phyloP scores from a whole-genome alignment of 2,888 invertebrate genomes.

The Hanleya hanleyi region DNA sequence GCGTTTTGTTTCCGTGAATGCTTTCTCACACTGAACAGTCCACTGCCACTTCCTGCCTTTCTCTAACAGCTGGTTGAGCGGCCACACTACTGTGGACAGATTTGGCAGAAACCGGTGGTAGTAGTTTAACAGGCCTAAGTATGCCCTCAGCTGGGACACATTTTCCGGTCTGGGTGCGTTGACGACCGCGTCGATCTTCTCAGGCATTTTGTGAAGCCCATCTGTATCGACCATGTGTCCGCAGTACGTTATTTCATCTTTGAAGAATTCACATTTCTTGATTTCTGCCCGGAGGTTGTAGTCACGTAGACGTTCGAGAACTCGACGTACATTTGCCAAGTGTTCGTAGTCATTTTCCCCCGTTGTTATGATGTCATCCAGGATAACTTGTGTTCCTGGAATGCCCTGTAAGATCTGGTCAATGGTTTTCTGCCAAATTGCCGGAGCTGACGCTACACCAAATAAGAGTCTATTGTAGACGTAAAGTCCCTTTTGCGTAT shows the following conservation, averaged over 20 bases:
- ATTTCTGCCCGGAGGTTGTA: conserved; percentile 7
- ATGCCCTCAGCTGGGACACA: not conserved
- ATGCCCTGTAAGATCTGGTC: conserved; percentile 32
- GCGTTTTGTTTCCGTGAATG: too few species aligned
- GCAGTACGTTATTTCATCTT: not conserved
- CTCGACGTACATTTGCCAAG: not conserved
- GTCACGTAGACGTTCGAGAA: conserved; percentile 9
- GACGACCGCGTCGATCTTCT: too few species aligned
- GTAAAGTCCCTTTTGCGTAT: too few species aligned
- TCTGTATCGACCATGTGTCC: too few species aligned
- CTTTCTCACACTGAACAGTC: too few species aligned
- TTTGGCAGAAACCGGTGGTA: conserved; percentile 8
- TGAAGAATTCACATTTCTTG: conserved; percentile 14
- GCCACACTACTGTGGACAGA: too few species aligned
- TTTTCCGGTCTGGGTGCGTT: conserved; percentile 8
- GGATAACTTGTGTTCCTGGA: conserved; percentile 4
- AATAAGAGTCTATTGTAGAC: conserved; percentile 35
- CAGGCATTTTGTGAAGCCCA: too few species aligned
- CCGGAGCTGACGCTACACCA: conserved; percentile 39
- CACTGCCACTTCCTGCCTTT: too few species aligned
- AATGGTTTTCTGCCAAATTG: conserved; percentile 39
- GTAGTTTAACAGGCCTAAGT: conserved; percentile 19
- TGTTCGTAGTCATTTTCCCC: not conserved
- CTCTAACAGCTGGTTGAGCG: too few species aligned
- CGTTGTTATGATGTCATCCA: conserved; percentile 31